A percentile compares a stretch with the other conserved stretches of the same genome.
Evolutionary conservation across 2,888 invertebrate genomes (phyloP).

Genomic region (Clistopyga incitator): DNA sequence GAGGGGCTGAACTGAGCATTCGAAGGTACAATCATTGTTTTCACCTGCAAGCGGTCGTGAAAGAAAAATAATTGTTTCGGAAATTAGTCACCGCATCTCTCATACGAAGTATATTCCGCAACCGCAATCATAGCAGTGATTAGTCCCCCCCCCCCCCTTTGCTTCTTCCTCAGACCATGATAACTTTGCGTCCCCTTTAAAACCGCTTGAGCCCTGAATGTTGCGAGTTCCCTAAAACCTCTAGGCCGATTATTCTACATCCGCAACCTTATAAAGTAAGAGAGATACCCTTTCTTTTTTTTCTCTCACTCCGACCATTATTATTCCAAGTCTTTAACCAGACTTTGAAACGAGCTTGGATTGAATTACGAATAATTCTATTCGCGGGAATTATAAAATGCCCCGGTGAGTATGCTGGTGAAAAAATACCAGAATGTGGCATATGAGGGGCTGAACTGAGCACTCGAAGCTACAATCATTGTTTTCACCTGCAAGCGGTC

Average conservation of each 20-base stretch:
- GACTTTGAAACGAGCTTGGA: slow-evolving; percentile 53
- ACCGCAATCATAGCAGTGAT: no score
- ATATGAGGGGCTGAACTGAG: background rate
- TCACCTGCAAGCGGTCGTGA: background rate
- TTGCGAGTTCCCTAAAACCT: no score
- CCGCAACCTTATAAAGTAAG: no score
- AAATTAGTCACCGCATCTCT: background rate
- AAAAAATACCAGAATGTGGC: slow-evolving; percentile 38
- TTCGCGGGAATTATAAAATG: slow-evolving; percentile 55
- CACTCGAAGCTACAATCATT: background rate
- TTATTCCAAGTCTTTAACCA: slow-evolving; percentile 48
- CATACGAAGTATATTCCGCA: no score
- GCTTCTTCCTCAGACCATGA: no score
- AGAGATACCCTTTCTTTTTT: no score
- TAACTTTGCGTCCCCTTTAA: no score
- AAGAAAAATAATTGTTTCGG: background rate
- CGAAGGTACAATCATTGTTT: background rate
- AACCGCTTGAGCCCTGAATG: no score
- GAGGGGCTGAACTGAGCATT: no score
- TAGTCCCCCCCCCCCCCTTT: no score
- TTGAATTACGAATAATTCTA: slow-evolving; percentile 65
- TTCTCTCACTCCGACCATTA: no score
- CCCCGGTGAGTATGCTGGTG: slow-evolving; percentile 35
- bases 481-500: background rate
- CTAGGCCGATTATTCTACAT: no score